Conservation (phyloP, 2,797 vertebrate species). For the Typhlichthys eigenmanni region DNA sequence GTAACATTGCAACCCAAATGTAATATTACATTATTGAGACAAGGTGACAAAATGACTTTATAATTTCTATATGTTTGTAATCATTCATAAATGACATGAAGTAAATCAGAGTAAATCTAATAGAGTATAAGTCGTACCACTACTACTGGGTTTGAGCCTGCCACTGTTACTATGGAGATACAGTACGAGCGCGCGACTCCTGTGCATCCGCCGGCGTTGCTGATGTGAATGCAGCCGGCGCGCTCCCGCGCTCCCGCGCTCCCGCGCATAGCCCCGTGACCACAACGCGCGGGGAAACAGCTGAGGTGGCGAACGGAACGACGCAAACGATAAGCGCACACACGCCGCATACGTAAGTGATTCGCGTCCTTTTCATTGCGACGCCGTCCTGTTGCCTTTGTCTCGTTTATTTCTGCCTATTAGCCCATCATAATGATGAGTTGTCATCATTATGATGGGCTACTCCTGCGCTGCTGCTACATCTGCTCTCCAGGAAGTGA, state of each 20-base stretch:
- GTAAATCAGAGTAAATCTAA: too few relatives aligned
- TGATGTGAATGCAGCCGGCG: constrained; percentile 70
- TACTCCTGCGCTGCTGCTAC: constrained; percentile 46
- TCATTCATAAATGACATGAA: background rate
- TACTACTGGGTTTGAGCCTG: background rate
- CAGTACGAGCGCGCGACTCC: constrained; percentile 54
- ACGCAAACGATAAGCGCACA: constrained; percentile 44
- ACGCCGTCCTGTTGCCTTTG: background rate
- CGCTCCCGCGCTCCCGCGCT: constrained; percentile 63
- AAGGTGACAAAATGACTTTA: too few relatives aligned
- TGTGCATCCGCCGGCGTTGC: constrained; percentile 55
- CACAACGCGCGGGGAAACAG: constrained; percentile 56
- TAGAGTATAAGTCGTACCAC: constrained; percentile 19
- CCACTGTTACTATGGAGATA: constrained; percentile 58
- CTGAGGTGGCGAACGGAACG: constrained; percentile 64
- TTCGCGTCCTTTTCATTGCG: constrained; percentile 16
- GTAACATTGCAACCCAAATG: too few relatives aligned
- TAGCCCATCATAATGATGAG: background rate
- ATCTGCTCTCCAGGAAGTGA: constrained; percentile 69
- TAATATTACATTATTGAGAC: too few relatives aligned
- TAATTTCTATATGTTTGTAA: too few relatives aligned
- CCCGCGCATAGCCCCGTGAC: constrained; percentile 40
- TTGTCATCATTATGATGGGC: constrained; percentile 27
- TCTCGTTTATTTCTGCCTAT: background rate
- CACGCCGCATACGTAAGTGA: constrained; percentile 75